A percentile compares a stretch with the other conserved stretches of the same genome.
phyloP scores from a whole-genome alignment of 2,113 vertebrate genomes.

The Meriones unguiculatus region DNA sequence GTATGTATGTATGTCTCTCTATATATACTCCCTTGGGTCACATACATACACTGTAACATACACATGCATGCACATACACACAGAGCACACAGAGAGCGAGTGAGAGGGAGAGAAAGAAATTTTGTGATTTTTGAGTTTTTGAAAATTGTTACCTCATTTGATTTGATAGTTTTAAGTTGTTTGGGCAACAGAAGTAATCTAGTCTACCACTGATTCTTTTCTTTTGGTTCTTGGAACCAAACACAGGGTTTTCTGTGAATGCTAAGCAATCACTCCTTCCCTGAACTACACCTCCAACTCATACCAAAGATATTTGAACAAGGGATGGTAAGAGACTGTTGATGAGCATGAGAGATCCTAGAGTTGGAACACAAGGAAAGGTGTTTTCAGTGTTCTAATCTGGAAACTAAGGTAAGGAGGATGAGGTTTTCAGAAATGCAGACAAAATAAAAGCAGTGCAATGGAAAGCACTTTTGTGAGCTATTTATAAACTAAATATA shows the following conservation, averaged over 20 bases:
- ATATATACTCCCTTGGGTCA: no score
- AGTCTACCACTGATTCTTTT: background rate
- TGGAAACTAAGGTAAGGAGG: conserved; percentile 19
- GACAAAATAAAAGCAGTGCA: background rate
- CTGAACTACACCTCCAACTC: background rate
- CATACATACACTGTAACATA: background rate
- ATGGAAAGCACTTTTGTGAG: background rate
- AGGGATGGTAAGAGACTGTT: background rate
- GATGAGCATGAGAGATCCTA: background rate
- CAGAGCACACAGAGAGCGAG: background rate
- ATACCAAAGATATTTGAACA: background rate
- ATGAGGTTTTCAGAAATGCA: conserved; percentile 43
- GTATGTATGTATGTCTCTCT: no score
- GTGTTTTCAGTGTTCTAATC: background rate
- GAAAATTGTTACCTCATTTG: background rate
- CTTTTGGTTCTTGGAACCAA: background rate
- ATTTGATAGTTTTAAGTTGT: conserved; percentile 38
- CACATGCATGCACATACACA: background rate
- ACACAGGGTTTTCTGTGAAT: background rate
- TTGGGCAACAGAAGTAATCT: background rate
- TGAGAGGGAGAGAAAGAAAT: background rate
- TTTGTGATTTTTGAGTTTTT: background rate
- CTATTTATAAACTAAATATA: conserved; percentile 32
- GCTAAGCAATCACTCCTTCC: no score
- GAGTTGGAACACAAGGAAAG: background rate